Conservation (phyloP, 2,797 vertebrate genomes). For the Peromyscus attwateri region DNA sequence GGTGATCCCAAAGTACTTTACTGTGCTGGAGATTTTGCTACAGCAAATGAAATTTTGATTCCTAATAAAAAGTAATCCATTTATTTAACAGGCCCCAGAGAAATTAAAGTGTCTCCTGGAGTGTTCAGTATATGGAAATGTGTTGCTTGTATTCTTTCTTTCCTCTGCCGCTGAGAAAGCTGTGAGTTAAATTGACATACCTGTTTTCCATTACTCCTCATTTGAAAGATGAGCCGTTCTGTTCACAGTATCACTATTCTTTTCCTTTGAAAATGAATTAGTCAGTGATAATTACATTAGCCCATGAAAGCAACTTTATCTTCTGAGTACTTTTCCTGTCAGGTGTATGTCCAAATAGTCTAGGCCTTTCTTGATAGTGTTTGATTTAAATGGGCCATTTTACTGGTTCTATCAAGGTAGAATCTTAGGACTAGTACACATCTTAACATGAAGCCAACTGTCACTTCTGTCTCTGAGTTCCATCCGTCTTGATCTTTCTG, state of each 20-base stretch:
- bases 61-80: conserved; percentile 59
- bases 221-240: conserved; percentile 9
- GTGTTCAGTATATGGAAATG: neutral
- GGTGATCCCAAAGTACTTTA: conserved; percentile 6
- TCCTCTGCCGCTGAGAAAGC: neutral
- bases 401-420: conserved; percentile 12
- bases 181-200: neutral
- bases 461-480: neutral
- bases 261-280: conserved; percentile 18
- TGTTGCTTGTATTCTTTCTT: neutral
- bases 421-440: neutral
- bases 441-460: conserved; percentile 29
- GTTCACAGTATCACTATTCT: neutral
- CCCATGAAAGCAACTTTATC: neutral
- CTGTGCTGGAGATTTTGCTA: conserved; percentile 48
- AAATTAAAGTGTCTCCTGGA: conserved; percentile 37
- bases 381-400: neutral
- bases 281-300: conserved; percentile 14
- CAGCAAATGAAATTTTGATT: conserved; percentile 66
- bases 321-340: neutral
- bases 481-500: conserved; percentile 14
- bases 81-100: conserved; percentile 39
- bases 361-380: neutral
- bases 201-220: neutral
- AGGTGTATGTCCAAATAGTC: neutral